These are phyloP conservation scores for Probosciger aterrimus DNA, from an alignment of 2,113 vertebrate species.

Conservation along the genomic window DNA sequence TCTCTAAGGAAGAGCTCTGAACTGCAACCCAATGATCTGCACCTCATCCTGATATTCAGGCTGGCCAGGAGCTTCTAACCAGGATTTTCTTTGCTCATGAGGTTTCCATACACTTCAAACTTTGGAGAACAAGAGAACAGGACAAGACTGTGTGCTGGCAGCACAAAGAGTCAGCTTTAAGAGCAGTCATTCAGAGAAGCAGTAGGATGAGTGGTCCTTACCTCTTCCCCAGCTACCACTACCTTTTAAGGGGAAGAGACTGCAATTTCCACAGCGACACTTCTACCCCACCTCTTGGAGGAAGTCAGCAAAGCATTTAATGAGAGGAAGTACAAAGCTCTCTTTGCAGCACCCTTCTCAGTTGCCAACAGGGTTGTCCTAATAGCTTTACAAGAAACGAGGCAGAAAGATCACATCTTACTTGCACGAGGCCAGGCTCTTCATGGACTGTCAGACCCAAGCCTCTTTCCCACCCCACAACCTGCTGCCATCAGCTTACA, in stretches of 20 bases:
- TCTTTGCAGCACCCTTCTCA: not conserved
- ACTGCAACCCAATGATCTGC: not conserved
- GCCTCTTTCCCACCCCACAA: not conserved
- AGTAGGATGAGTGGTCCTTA: not conserved
- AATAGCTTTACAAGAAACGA: not conserved
- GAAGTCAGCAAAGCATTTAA: not conserved
- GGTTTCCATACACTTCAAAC: not conserved
- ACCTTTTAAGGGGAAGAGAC: not conserved
- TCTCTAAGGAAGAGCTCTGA: not conserved
- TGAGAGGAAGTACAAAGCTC: not conserved
- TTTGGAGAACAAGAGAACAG: not conserved
- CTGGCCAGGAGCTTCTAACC: not conserved
- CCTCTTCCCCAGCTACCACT: not conserved
- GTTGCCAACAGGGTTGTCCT: not conserved
- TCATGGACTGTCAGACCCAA: fast-evolving
- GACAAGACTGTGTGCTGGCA: not conserved
- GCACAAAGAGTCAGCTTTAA: not conserved
- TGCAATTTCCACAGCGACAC: fast-evolving
- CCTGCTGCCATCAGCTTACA: not conserved
- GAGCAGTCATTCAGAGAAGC: not conserved
- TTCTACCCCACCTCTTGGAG: not conserved
- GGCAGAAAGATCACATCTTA: not conserved
- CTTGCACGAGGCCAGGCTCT: not conserved
- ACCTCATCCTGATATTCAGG: not conserved
- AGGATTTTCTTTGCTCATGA: not conserved